These are phyloP conservation scores for Drosophila ambigua DNA, from an alignment of 1,140 invertebrate genomes.

Conservation along the genomic window DNA sequence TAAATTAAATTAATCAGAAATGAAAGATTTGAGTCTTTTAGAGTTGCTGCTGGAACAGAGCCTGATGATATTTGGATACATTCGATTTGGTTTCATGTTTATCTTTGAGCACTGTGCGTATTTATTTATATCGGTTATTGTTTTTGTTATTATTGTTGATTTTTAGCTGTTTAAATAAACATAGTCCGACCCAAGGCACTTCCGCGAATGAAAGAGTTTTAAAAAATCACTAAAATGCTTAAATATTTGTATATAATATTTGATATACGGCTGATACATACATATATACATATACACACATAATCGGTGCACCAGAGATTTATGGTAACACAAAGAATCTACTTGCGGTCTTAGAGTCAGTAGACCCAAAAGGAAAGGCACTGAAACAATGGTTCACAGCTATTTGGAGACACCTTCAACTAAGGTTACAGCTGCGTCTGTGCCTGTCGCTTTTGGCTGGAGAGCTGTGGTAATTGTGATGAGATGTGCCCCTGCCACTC, in stretches of 20 bases:
- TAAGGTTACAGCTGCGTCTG: conserved; percentile 50
- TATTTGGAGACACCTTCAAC: conserved; percentile 44
- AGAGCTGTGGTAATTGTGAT: conserved; percentile 62
- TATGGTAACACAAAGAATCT: too few species aligned
- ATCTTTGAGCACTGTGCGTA: neutral
- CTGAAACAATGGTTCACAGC: conserved; percentile 9
- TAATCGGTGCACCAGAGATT: too few species aligned
- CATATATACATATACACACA: too few species aligned
- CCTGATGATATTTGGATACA: too few species aligned
- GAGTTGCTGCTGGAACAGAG: too few species aligned
- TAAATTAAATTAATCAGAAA: neutral
- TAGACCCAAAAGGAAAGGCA: too few species aligned
- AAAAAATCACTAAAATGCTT: too few species aligned
- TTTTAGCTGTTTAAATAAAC: neutral
- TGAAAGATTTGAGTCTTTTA: too few species aligned
- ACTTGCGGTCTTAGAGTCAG: too few species aligned
- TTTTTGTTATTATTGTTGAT: conserved; percentile 5
- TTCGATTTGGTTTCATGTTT: conserved; percentile 6
- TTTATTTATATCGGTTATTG: conserved; percentile 13
- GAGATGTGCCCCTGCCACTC: conserved; percentile 40
- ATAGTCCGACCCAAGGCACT: neutral
- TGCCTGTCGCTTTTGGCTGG: neutral
- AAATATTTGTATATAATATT: too few species aligned
- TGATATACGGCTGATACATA: too few species aligned
- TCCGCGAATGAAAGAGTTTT: neutral